These are phyloP conservation scores for Aeoliscus strigatus DNA, from an alignment of 2,797 vertebrate genomes.

Conservation along the genomic window DNA sequence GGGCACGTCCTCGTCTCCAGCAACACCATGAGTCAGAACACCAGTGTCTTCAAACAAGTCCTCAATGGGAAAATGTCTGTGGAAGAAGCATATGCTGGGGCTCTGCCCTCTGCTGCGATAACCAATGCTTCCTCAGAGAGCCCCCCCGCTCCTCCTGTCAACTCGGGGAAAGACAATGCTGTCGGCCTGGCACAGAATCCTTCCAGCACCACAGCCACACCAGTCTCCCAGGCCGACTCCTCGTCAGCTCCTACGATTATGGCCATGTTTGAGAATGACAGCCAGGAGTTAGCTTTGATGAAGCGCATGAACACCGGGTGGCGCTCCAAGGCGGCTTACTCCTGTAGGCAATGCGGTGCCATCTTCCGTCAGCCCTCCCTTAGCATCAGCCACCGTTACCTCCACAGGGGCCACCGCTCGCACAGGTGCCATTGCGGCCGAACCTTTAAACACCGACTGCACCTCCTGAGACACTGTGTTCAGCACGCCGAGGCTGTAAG, in stretches of 20 bases:
- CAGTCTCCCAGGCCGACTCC: not conserved
- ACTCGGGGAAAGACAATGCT: not conserved
- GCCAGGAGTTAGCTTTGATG: conserved; percentile 25
- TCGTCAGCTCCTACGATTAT: conserved; percentile 29
- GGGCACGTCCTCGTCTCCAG: not conserved
- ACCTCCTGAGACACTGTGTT: conserved; percentile 78
- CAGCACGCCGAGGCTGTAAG: conserved; percentile 72
- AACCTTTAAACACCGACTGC: conserved; percentile 66
- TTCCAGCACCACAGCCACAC: not conserved
- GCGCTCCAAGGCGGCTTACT: conserved; percentile 58
- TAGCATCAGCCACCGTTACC: conserved; percentile 75
- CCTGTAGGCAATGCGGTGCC: conserved; percentile 76
- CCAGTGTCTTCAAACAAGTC: conserved; percentile 9
- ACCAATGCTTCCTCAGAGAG: not conserved
- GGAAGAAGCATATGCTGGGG: conserved; percentile 1
- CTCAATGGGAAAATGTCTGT: conserved; percentile 21
- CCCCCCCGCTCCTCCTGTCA: not conserved
- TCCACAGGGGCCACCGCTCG: conserved; percentile 61
- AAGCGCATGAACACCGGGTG: conserved; percentile 57
- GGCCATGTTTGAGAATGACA: conserved; percentile 53
- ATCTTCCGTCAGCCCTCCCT: conserved; percentile 66
- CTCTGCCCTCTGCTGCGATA: conserved; percentile 1
- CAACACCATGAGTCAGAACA: not conserved
- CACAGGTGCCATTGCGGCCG: conserved; percentile 75
- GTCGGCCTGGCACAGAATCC: not conserved